Evolutionary conservation across 2,888 invertebrate species (phyloP), one percentile per base, ranked within the genome.

Genomic region (Phyllotreta striolata): DNA sequence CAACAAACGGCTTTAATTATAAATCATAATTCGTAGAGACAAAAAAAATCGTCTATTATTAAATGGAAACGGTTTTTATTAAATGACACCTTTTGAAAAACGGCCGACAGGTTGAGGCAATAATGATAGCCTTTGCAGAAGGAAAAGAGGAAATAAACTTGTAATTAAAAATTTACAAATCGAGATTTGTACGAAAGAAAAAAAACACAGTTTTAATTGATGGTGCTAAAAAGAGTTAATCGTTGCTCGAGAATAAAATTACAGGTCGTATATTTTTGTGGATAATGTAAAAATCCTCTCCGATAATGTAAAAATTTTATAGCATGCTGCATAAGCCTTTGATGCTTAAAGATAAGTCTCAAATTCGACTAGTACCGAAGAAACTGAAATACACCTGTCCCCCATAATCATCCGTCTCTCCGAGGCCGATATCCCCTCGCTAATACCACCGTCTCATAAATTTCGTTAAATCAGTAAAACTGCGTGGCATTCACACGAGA

Each of bases 401-500:
- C 64, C 55, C 64, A 67, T 24, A 24, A 24, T 55, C 74, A 66
- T 72, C 73, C 73, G 72, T 41, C 24, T 47, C 13, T n/a, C 6
- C 13, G 34, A 59, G 51, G 13, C 51, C 59, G 59, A 59, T 59
- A 59, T 59, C 59, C 59, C 59, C 59, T 59, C 37, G 71, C 70
- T 74, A 74, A 74, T 75, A 74, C 75, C 71, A 56, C 66, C 65
- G 67, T 62, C 66, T 72, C 78, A 78, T 80, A 80, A 80, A 80
- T 79, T 79, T 76, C 74, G 73, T 73, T 76, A 77, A 79, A 79
- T 79, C 78, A 78, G 80, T 80, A 79, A 80, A 81, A 77, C 77
- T 77, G 72, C 68, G 76, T 77, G 77, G 77, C 79, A 77, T 76
- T 78, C 78, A 77, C 74, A 79, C 79, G 79, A 78, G 77, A 76